Base-by-base conservation (phyloP, 2,888 invertebrate species). In the Crocallis elinguaria region DNA sequence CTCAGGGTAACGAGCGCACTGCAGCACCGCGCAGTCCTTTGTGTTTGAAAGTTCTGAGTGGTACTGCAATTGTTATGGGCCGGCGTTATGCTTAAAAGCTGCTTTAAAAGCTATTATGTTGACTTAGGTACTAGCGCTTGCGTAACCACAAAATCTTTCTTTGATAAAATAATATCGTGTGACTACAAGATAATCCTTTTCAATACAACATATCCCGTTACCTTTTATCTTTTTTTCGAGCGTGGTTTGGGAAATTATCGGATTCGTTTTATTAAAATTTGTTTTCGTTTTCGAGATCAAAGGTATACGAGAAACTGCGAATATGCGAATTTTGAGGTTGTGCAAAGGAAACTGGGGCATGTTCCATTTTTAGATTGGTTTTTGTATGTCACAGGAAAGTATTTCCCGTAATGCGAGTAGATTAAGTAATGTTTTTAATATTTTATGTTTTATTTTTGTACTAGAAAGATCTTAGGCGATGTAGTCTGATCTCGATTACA, bases 211-310 rank as follows among this genome's bases (percentile, higher is more conserved):
- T 44, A 56, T 49, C 39, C 12, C 32, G 42, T 42, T 54, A 61
- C 64, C 56, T 64, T 56, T 51, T 51, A 51, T 56, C 59, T 57
- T 61, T 66, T 63, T 65, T 62, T 35, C 41, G 41, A 30, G 39
- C 42, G 52, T 48, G 53, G 57, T 46, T 57, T 44, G 44, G 60
- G 52, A 66, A 70, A 75, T 74, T 74, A 73, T 66, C 65, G 66
- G 64, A 70, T 72, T 66, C 63, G 62, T 67, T 69, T 67, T 72
- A 75, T 71, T 69, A 67, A 73, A 73, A 73, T 64, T 62, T 60
- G 49, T 58, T 67, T 68, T 62, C 61, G 49, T 58, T 67, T 68
- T 67, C 51, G 48, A 62, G 70, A 68, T 68, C 69, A 73, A 72
- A 71, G 61, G 56, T 49, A 64, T 45, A 60, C 48, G 44, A 45